Conservation (phyloP, 2,797 vertebrate genomes). For the Mus caroli region DNA sequence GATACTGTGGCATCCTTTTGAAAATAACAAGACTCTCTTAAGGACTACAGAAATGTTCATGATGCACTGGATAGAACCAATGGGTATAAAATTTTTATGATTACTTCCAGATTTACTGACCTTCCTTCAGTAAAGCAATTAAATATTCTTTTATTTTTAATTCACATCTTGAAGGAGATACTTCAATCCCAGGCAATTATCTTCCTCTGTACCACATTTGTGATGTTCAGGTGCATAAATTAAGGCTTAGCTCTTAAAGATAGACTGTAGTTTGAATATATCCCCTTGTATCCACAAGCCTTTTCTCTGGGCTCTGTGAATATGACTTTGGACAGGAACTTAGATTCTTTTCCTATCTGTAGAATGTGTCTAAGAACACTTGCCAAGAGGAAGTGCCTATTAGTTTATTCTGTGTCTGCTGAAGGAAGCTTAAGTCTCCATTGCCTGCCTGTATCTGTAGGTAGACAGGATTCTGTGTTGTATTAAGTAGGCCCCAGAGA, state of each 20-base stretch:
- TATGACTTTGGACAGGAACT: background rate
- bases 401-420: background rate
- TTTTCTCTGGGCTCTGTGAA: background rate
- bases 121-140: conserved; percentile 1
- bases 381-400: no score
- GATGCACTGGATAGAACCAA: background rate
- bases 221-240: background rate
- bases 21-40: background rate
- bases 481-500: background rate
- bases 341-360: background rate
- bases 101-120: background rate
- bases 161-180: background rate
- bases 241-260: background rate
- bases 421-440: background rate
- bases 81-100: conserved; percentile 1
- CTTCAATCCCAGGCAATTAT: background rate
- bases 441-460: background rate
- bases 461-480: background rate
- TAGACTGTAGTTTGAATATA: background rate
- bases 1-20: background rate
- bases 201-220: background rate
- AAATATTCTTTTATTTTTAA: background rate
- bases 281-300: background rate
- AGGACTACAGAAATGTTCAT: background rate
- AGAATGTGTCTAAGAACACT: background rate